Evolutionary conservation across 2,797 vertebrate species (phyloP).

Genomic region (Salarias fasciatus): DNA sequence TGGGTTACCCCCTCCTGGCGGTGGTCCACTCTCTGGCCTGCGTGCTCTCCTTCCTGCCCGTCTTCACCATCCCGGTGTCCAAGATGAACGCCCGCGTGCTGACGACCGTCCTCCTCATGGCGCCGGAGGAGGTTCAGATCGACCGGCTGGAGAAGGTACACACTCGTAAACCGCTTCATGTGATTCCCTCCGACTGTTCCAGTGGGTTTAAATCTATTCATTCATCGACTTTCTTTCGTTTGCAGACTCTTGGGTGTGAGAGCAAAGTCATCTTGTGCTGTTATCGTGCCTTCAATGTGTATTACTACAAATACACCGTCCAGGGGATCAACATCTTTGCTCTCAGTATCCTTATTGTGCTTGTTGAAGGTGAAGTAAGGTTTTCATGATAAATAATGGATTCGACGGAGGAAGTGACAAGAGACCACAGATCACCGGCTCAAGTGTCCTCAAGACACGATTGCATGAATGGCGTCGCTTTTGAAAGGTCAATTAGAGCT

Average conservation of each 20-base stretch:
- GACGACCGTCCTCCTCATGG: conserved; percentile 78
- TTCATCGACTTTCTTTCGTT: too few species aligned
- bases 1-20: conserved; percentile 81
- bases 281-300: conserved; percentile 82
- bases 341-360: conserved; percentile 85
- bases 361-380: not conserved
- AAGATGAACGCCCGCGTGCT: conserved; percentile 83
- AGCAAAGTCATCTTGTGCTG: conserved; percentile 82
- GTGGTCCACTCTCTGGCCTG: conserved; percentile 83
- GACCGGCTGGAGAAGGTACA: conserved; percentile 61
- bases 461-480: too few species aligned
- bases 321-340: conserved; percentile 88
- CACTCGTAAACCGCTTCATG: too few species aligned
- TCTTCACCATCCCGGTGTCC: conserved; percentile 85
- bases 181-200: too few species aligned
- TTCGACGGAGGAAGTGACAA: not conserved
- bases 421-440: too few species aligned
- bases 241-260: conserved; percentile 69
- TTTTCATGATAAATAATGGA: too few species aligned
- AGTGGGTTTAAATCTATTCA: too few species aligned
- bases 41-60: conserved; percentile 83
- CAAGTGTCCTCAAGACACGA: too few species aligned
- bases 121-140: conserved; percentile 77
- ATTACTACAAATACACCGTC: conserved; percentile 88
- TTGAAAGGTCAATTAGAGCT: too few species aligned